Evolutionary conservation across 2,113 vertebrate genomes (phyloP).

Genomic region (Actinemys pallida): DNA sequence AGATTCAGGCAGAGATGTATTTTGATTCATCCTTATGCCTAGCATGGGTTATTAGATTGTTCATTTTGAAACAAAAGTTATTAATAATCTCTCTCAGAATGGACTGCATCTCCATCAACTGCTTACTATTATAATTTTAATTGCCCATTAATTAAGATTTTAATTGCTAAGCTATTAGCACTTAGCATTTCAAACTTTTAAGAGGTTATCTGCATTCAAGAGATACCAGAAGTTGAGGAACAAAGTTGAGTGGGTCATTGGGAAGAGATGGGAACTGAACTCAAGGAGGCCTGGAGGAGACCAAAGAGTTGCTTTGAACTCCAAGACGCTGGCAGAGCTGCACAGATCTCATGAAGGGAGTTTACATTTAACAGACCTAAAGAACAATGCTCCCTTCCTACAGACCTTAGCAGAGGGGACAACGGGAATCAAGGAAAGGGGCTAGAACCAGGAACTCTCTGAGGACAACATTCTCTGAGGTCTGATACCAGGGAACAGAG

Average conservation of each 20-base stretch:
- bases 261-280: background rate
- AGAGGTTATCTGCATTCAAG: background rate
- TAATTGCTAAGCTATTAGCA: background rate
- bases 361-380: accelerated
- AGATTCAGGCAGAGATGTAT: background rate
- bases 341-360: background rate
- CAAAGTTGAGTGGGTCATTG: background rate
- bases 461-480: no score
- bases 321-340: background rate
- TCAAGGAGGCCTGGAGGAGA: no score
- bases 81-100: background rate
- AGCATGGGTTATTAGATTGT: background rate
- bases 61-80: slow-evolving; percentile 17
- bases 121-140: background rate
- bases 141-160: background rate
- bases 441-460: no score
- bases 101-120: background rate
- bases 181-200: background rate
- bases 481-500: no score
- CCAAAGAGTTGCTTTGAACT: background rate
- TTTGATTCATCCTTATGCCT: slow-evolving; percentile 35
- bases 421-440: background rate
- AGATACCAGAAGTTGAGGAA: background rate
- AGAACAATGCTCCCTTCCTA: background rate
- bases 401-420: background rate